Conservation (phyloP, 2,113 vertebrate genomes). For the Sturnira hondurensis region DNA sequence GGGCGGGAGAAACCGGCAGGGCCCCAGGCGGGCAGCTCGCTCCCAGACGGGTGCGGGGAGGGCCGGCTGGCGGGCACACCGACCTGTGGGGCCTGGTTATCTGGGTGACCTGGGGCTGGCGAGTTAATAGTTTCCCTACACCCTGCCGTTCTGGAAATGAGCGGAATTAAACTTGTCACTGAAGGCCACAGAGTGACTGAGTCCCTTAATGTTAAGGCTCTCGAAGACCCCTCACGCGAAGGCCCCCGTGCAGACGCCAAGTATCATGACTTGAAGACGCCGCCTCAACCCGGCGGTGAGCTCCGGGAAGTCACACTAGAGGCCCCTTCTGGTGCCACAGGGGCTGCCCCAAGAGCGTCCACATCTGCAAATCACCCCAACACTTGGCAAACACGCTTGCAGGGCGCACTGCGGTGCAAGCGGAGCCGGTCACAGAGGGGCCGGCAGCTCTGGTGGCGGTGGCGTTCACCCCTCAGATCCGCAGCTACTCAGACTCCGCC, state of each 20-base stretch:
- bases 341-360: background rate
- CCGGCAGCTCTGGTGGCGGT: background rate
- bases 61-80: background rate
- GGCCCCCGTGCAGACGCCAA: background rate
- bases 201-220: constrained; percentile 41
- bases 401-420: background rate
- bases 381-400: background rate
- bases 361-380: background rate
- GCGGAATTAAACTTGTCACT: constrained; percentile 54
- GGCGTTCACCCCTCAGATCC: background rate
- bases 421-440: background rate
- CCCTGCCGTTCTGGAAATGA: constrained; percentile 19
- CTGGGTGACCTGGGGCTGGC: background rate
- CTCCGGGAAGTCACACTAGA: background rate
- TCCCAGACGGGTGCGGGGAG: background rate
- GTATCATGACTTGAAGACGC: background rate
- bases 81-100: background rate
- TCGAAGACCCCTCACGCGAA: background rate
- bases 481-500: background rate
- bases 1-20: background rate
- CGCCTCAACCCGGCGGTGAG: background rate
- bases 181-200: constrained; percentile 11
- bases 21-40: background rate
- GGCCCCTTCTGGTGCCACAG: background rate
- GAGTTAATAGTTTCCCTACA: background rate